phyloP scores from a whole-genome alignment of 1,140 invertebrate genomes.

The Homalodisca vitripennis region DNA sequence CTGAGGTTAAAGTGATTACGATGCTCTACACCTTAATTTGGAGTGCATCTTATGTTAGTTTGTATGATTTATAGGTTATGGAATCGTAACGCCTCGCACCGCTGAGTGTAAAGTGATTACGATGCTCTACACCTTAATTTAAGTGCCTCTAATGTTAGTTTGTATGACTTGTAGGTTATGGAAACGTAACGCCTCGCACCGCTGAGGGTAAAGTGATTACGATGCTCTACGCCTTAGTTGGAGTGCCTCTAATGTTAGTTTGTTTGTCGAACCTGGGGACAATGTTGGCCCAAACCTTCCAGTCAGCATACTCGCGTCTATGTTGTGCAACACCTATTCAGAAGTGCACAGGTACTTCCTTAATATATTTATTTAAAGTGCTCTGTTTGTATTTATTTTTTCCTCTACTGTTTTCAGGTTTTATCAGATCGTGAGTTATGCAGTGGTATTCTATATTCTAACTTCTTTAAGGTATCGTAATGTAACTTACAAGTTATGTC shows the following conservation, averaged over 20 bases:
- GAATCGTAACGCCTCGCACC: background rate
- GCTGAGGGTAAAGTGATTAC: slow-evolving; percentile 75
- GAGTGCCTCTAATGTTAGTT: slow-evolving; percentile 83
- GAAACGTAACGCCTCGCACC: slow-evolving; percentile 76
- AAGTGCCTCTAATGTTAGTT: background rate
- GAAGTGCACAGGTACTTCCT: background rate
- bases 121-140: background rate
- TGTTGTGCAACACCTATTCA: slow-evolving; percentile 50
- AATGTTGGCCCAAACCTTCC: slow-evolving; percentile 71
- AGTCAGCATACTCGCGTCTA: slow-evolving; percentile 66
- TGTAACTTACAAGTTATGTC: no score
- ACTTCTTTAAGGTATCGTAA: no score
- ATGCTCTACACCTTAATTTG: slow-evolving; percentile 80
- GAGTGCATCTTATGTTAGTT: slow-evolving; percentile 83
- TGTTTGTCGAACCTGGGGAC: slow-evolving; percentile 84
- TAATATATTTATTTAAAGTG: no score
- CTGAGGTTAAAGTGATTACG: slow-evolving; percentile 74
- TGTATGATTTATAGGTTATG: slow-evolving; percentile 55
- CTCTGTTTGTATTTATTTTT: no score
- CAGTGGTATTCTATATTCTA: no score
- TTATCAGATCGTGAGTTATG: no score
- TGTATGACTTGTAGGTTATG: slow-evolving; percentile 62
- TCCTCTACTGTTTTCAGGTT: background rate
- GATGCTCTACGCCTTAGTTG: slow-evolving; percentile 80
- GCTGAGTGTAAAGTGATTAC: background rate